phyloP scores from a whole-genome alignment of 2,113 vertebrate genomes.

The Polypterus bichir region DNA sequence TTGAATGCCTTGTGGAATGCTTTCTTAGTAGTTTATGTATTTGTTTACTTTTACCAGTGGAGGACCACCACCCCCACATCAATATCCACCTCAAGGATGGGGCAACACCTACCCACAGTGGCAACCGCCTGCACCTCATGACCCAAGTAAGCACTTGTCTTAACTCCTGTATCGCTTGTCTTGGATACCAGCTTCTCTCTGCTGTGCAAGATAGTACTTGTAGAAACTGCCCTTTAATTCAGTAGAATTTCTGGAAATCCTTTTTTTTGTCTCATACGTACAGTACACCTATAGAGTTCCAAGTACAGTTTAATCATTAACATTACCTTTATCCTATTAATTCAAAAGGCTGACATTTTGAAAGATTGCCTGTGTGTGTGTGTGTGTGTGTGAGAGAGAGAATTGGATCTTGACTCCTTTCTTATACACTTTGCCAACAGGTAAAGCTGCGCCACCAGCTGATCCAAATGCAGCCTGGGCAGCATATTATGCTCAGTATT shows the following conservation, averaged over 20 bases:
- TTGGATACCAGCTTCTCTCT: background rate
- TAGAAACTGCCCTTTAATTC: no score
- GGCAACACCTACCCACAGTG: slow-evolving; percentile 74
- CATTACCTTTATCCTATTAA: no score
- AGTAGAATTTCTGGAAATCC: no score
- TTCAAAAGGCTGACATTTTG: no score
- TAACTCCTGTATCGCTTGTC: background rate
- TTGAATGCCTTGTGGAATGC: background rate
- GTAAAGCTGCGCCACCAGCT: slow-evolving; percentile 58
- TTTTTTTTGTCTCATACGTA: no score
- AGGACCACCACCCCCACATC: slow-evolving; percentile 62
- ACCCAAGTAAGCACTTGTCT: slow-evolving; percentile 59
- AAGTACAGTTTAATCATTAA: no score
- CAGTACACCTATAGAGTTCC: no score
- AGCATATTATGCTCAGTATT: slow-evolving; percentile 84
- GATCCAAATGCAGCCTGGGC: slow-evolving; percentile 85
- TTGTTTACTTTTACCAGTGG: slow-evolving; percentile 39
- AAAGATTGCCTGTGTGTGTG: no score
- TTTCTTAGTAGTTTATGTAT: no score
- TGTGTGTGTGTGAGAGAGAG: no score
- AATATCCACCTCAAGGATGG: slow-evolving; percentile 76
- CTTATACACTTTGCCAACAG: slow-evolving; percentile 33
- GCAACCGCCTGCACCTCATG: slow-evolving; percentile 73
- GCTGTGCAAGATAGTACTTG: no score
- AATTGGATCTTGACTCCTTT: background rate